These are phyloP conservation scores for Biston betularia DNA, from an alignment of 2,888 invertebrate species.

Conservation along the genomic window DNA sequence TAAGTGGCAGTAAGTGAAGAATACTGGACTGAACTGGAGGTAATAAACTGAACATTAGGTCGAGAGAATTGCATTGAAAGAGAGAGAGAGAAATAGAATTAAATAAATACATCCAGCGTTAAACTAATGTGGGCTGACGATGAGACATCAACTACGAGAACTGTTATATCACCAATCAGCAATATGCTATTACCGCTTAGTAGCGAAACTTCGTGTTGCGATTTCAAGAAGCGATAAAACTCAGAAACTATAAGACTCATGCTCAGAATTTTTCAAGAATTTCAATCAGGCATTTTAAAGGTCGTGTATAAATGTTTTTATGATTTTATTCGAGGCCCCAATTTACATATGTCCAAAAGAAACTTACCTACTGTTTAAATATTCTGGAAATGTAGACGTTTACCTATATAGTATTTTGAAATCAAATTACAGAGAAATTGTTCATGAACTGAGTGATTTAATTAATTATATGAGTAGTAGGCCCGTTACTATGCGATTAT, in stretches of 20 bases:
- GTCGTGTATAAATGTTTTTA: background rate
- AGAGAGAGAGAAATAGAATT: too few species aligned
- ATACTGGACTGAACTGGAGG: too few species aligned
- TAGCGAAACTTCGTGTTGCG: background rate
- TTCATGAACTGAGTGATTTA: background rate
- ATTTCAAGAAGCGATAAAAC: slow-evolving; percentile 1
- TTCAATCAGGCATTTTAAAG: slow-evolving; percentile 7
- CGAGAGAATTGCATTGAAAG: too few species aligned
- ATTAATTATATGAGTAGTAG: background rate
- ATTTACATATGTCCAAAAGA: slow-evolving; percentile 21
- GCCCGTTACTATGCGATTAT: too few species aligned
- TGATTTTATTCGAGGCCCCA: slow-evolving; percentile 8
- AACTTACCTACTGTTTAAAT: slow-evolving; percentile 7
- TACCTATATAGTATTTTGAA: slow-evolving; percentile 5
- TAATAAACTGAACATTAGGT: too few species aligned
- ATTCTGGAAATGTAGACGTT: background rate
- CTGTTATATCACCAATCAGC: background rate
- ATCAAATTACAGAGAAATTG: slow-evolving; percentile 1
- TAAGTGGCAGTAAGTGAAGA: too few species aligned
- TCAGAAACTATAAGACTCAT: slow-evolving; percentile 1
- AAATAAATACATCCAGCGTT: too few species aligned
- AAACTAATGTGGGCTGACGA: too few species aligned
- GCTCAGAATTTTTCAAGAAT: slow-evolving; percentile 9
- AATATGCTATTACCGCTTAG: background rate
- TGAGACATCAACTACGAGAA: background rate